Percentiles rank a stretch among this genome's conserved stretches.
Evolutionary conservation across 1,140 invertebrate genomes (phyloP).

Genomic region (Saxidomus purpurata): DNA sequence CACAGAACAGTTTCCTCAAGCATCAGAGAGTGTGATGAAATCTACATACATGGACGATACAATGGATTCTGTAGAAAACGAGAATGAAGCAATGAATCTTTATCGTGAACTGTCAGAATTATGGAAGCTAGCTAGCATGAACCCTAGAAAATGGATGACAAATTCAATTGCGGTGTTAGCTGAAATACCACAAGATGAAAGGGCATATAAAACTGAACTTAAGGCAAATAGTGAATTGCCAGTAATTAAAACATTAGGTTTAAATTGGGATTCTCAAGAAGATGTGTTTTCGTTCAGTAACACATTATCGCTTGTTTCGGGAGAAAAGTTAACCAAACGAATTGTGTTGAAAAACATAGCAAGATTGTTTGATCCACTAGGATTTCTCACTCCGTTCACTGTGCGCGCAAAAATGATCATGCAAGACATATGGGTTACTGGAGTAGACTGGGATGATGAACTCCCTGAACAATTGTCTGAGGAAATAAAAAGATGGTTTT

Average conservation of each 20-base stretch:
- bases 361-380: constrained; percentile 11
- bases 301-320: no score
- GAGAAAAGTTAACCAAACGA: constrained; percentile 34
- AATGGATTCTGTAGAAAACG: constrained; percentile 21
- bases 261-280: not conserved
- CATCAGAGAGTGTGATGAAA: constrained; percentile 19
- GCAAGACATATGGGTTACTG: constrained; percentile 15
- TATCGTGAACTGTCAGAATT: not conserved
- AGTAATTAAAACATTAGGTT: constrained; percentile 12
- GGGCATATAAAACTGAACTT: no score
- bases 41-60: constrained; percentile 34
- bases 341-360: not conserved
- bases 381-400: constrained; percentile 12
- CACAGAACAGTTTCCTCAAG: not conserved
- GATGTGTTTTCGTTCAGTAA: not conserved
- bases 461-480: not conserved
- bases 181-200: not conserved
- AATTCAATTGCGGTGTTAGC: constrained; percentile 26
- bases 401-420: constrained; percentile 20
- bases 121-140: not conserved
- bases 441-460: constrained; percentile 9
- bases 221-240: constrained; percentile 20
- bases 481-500: not conserved
- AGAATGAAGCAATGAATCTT: not conserved
- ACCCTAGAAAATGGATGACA: constrained; percentile 19